phyloP scores from a whole-genome alignment of 35 echinoderm and acorn worm genomes.

The Lytechinus pictus region DNA sequence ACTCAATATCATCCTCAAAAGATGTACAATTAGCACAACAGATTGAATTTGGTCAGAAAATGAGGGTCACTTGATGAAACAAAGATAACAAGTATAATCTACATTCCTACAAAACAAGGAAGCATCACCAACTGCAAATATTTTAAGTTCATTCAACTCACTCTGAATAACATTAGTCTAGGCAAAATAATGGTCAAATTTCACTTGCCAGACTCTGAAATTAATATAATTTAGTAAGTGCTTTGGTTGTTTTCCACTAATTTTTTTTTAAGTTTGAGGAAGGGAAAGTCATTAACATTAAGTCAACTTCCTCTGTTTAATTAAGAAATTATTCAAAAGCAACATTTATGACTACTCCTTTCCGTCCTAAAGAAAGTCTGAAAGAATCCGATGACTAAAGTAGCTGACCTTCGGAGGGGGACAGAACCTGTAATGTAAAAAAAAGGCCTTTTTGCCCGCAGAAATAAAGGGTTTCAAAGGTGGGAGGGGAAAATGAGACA shows the following conservation, averaged over 20 bases:
- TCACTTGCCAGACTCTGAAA: neutral
- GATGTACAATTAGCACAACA: no score
- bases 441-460: neutral
- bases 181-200: neutral
- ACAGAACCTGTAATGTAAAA: constrained; percentile 4
- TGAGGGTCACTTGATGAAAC: neutral
- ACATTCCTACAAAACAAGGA: neutral
- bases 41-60: neutral
- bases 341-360: neutral
- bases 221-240: neutral
- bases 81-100: neutral
- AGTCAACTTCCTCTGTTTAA: neutral
- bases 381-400: constrained; percentile 13
- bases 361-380: neutral
- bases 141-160: neutral
- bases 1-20: neutral
- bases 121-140: neutral
- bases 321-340: neutral
- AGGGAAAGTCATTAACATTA: neutral
- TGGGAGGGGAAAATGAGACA: neutral
- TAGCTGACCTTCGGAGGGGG: neutral
- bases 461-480: neutral
- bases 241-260: neutral
- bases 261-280: no score
- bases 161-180: neutral